Evolutionary conservation across 1,140 invertebrate genomes (phyloP).

Genomic region (fruit fly (Drosophila melanogaster)): DNA sequence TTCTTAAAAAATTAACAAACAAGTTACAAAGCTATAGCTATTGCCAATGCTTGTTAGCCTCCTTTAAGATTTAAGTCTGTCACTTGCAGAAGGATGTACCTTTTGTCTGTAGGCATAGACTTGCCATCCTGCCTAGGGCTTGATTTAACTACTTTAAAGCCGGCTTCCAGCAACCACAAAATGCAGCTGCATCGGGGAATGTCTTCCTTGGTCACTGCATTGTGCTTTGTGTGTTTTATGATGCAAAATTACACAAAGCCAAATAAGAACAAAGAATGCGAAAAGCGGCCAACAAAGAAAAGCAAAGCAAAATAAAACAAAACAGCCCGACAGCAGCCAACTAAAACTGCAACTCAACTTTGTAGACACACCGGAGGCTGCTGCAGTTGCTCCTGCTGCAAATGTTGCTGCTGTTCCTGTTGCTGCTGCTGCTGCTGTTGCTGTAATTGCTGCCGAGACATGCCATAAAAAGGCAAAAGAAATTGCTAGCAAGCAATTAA

Average conservation of each 20-base stretch:
- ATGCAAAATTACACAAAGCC: slow-evolving; percentile 70
- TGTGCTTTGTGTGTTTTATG: slow-evolving; percentile 46
- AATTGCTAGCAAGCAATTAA: slow-evolving; percentile 74
- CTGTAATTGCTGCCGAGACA: slow-evolving; percentile 40
- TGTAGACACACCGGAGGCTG: slow-evolving; percentile 71
- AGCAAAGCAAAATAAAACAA: slow-evolving; percentile 37
- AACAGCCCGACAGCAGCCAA: slow-evolving; percentile 47
- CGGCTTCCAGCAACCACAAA: slow-evolving; percentile 44
- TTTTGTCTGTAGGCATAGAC: not conserved
- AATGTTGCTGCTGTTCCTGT: slow-evolving; percentile 4
- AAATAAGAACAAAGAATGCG: slow-evolving; percentile 68
- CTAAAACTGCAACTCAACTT: slow-evolving; percentile 78
- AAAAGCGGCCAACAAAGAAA: slow-evolving; percentile 37
- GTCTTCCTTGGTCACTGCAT: slow-evolving; percentile 43
- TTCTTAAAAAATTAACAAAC: too few species aligned
- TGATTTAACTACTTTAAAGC: slow-evolving; percentile 38
- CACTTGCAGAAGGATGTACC: not conserved
- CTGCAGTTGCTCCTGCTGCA: slow-evolving; percentile 4
- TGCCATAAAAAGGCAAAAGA: slow-evolving; percentile 66
- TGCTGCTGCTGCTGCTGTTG: slow-evolving; percentile 1
- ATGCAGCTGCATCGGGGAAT: slow-evolving; percentile 17
- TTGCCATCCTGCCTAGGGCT: not conserved
- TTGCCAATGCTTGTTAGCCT: not conserved
- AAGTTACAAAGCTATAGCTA: too few species aligned
- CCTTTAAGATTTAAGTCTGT: not conserved